These are phyloP conservation scores for Hydraecia micacea DNA, from an alignment of 2,888 invertebrate species.

Conservation along the genomic window DNA sequence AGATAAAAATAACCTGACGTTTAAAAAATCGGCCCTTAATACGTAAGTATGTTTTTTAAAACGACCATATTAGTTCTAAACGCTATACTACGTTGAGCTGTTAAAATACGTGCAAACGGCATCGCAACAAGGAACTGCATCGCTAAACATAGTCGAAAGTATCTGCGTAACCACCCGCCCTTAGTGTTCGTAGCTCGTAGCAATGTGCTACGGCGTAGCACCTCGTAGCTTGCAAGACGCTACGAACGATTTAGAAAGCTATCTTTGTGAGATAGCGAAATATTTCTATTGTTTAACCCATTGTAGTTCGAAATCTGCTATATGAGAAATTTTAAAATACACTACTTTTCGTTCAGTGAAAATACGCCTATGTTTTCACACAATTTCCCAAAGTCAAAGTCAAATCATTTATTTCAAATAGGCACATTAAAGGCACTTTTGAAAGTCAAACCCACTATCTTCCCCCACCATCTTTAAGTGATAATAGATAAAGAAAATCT, in stretches of 20 bases:
- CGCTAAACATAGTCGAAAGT: slow-evolving; percentile 11
- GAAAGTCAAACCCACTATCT: too few species aligned
- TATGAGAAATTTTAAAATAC: not conserved
- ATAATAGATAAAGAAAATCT: slow-evolving; percentile 37
- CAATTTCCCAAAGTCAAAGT: too few species aligned
- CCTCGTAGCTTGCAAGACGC: not conserved
- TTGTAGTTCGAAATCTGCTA: too few species aligned
- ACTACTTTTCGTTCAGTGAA: not conserved
- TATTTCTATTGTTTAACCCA: not conserved
- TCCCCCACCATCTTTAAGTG: not conserved
- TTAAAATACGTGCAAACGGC: slow-evolving; percentile 4
- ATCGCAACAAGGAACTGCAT: not conserved
- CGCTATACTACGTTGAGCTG: not conserved
- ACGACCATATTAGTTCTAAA: not conserved
- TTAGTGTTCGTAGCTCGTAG: slow-evolving; percentile 34
- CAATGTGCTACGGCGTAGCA: slow-evolving; percentile 37
- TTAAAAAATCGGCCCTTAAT: too few species aligned
- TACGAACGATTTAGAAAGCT: slow-evolving; percentile 10
- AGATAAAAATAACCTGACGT: not conserved
- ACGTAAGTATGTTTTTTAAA: not conserved
- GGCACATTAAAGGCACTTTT: too few species aligned
- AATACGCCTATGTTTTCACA: not conserved
- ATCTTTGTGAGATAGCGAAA: not conserved
- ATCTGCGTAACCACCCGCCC: not conserved
- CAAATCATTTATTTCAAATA: too few species aligned